A percentile compares a stretch with the other conserved stretches of the same genome.
Evolutionary conservation across 2,113 vertebrate genomes (phyloP).

Genomic region (Oxygymnocypris stewartii): DNA sequence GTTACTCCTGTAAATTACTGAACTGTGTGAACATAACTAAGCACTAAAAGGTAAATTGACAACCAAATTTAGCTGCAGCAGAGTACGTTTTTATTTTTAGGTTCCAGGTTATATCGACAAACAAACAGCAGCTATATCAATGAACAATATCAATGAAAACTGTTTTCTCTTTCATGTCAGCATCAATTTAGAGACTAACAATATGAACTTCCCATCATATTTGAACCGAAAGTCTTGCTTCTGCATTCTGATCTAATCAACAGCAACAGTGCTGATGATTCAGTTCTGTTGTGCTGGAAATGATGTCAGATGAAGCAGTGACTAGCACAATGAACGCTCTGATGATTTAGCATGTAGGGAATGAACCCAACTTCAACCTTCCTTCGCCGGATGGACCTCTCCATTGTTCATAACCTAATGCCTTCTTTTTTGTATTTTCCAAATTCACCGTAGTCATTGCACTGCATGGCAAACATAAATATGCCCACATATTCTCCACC

Average conservation of each 20-base stretch:
- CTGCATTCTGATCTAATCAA: constrained; percentile 21
- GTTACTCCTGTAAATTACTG: too few species aligned
- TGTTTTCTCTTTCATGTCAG: neutral
- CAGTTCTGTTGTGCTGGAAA: constrained; percentile 4
- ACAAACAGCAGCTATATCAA: too few species aligned
- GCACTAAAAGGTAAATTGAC: too few species aligned
- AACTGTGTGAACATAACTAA: too few species aligned
- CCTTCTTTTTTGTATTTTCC: neutral
- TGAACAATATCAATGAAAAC: neutral
- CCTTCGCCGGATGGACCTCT: neutral
- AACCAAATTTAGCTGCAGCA: too few species aligned
- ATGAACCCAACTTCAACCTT: neutral
- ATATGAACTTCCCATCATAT: constrained; percentile 29
- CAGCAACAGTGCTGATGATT: neutral
- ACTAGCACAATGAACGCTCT: neutral
- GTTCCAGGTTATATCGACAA: too few species aligned
- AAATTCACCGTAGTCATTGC: neutral
- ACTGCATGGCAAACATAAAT: neutral
- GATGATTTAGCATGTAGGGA: neutral
- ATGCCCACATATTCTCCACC: neutral
- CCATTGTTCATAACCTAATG: neutral
- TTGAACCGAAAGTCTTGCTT: constrained; percentile 20
- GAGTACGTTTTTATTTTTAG: too few species aligned
- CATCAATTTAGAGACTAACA: neutral
- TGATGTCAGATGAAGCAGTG: neutral